phyloP scores from a whole-genome alignment of 2,888 invertebrate species.

The Lobophora halterata region DNA sequence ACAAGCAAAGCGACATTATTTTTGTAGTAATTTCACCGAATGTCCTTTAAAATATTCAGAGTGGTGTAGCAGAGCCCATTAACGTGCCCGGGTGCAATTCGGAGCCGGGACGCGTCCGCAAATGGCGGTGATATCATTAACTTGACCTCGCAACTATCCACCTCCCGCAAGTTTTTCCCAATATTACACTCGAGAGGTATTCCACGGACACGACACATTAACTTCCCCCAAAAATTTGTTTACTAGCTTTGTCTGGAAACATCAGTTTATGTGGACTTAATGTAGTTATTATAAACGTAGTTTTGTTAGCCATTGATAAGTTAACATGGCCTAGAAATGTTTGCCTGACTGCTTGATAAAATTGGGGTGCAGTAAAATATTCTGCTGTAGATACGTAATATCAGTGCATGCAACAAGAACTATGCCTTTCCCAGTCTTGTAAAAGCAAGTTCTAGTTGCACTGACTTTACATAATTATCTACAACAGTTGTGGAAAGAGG shows the following conservation, averaged over 20 bases:
- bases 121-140: conserved; percentile 80
- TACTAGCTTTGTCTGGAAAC: conserved; percentile 23
- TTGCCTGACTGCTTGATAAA: no score
- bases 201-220: conserved; percentile 46
- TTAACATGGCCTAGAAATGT: no score
- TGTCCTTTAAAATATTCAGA: conserved; percentile 81
- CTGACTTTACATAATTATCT: no score
- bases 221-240: conserved; percentile 48
- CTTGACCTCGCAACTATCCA: conserved; percentile 76
- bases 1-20: conserved; percentile 78
- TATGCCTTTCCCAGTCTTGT: no score
- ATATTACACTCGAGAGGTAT: conserved; percentile 72
- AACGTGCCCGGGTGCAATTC: conserved; percentile 77
- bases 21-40: conserved; percentile 79
- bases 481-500: no score
- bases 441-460: no score
- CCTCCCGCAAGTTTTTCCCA: conserved; percentile 72
- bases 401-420: no score
- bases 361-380: no score
- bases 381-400: no score
- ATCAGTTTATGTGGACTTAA: conserved; percentile 8
- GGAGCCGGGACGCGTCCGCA: conserved; percentile 71
- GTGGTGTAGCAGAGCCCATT: conserved; percentile 75
- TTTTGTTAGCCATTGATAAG: no score
- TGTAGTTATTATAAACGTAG: no score